Evolutionary conservation across 2,113 vertebrate species (phyloP).

Genomic region (Recurvirostra avosetta): DNA sequence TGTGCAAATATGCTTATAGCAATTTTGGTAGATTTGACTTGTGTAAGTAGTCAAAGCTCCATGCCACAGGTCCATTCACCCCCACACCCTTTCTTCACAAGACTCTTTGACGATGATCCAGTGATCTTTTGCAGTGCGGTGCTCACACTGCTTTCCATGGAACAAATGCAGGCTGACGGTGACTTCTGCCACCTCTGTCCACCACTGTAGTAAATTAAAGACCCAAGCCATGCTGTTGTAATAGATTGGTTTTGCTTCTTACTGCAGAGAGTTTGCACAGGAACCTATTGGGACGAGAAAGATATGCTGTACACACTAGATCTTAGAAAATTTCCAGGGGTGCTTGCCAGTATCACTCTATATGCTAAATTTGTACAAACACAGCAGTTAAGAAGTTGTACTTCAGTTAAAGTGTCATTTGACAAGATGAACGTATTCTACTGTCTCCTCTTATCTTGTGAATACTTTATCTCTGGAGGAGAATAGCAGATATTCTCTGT

Average conservation of each 20-base stretch:
- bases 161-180: background rate
- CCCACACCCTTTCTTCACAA: background rate
- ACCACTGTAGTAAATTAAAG: background rate
- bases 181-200: background rate
- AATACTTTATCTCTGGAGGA: conserved; percentile 37
- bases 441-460: conserved; percentile 58
- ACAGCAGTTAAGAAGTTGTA: conserved; percentile 48
- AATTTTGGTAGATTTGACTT: background rate
- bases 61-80: background rate
- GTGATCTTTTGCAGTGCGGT: background rate
- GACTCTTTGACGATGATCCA: background rate
- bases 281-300: background rate
- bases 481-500: conserved; percentile 16
- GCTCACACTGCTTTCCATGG: background rate
- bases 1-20: background rate
- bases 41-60: background rate
- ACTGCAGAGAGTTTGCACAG: background rate
- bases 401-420: conserved; percentile 22
- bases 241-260: conserved; percentile 20
- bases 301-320: background rate
- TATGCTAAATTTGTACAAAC: conserved; percentile 63
- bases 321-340: conserved; percentile 16
- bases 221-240: background rate
- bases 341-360: conserved; percentile 38
- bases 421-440: conserved; percentile 42